Conservation (phyloP, 2,113 vertebrate species). For the Chitala chitala region DNA sequence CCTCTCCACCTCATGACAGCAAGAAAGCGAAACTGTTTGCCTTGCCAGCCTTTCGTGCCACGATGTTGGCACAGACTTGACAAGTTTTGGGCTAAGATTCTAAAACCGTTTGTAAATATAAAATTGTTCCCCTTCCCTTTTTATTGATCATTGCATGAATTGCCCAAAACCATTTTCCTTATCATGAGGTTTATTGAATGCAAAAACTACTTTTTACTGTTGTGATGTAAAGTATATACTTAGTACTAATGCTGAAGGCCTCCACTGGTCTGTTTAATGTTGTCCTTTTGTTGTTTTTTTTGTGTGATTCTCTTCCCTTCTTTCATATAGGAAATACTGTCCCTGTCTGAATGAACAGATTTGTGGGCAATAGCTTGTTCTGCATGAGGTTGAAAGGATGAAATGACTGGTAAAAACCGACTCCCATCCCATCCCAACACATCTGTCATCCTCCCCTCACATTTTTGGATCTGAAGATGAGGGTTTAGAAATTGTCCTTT, state of each 20-base stretch:
- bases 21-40: slow-evolving; percentile 55
- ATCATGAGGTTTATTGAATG: slow-evolving; percentile 66
- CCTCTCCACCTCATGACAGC: not conserved
- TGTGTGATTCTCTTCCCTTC: slow-evolving; percentile 32
- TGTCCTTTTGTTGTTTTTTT: slow-evolving; percentile 32
- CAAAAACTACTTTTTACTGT: slow-evolving; percentile 74
- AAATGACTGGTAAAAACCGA: not conserved
- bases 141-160: slow-evolving; percentile 66
- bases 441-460: too few species aligned
- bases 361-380: not conserved
- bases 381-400: not conserved
- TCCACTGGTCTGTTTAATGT: slow-evolving; percentile 59
- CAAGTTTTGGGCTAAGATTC: slow-evolving; percentile 58
- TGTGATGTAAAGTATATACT: slow-evolving; percentile 67
- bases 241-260: slow-evolving; percentile 63
- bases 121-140: slow-evolving; percentile 41
- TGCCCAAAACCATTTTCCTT: slow-evolving; percentile 32
- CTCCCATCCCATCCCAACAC: too few species aligned
- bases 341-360: slow-evolving; percentile 32
- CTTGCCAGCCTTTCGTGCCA: slow-evolving; percentile 67
- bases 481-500: too few species aligned
- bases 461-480: not conserved
- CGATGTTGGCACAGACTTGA: slow-evolving; percentile 56
- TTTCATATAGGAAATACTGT: slow-evolving; percentile 43
- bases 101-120: slow-evolving; percentile 45